phyloP scores from a whole-genome alignment of 2,113 vertebrate species.

The Phasianus colchicus region DNA sequence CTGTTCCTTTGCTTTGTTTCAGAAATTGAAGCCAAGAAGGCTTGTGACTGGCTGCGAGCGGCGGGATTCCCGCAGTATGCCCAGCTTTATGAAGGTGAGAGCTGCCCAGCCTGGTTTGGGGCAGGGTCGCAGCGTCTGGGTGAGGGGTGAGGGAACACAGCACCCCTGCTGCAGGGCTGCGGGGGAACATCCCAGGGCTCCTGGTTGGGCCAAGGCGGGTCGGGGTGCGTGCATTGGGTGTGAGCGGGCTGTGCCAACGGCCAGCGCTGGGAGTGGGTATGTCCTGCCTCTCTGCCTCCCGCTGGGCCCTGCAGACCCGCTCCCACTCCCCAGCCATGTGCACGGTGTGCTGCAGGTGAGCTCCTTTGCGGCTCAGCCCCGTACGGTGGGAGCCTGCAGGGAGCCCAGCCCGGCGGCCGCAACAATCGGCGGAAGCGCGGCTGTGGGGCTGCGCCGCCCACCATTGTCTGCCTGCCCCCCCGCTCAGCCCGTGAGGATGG shows the following conservation, averaged over 20 bases:
- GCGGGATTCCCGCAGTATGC: constrained; percentile 91
- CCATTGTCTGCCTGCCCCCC: constrained; percentile 8
- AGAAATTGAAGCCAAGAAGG: constrained; percentile 87
- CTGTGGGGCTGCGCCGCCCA: not conserved
- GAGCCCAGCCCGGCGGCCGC: not conserved
- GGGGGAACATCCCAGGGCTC: not conserved
- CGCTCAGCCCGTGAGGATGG: too few species aligned
- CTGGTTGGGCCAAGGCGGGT: not conserved
- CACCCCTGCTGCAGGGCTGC: not conserved
- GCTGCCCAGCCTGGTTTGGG: not conserved
- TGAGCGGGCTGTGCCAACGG: not conserved
- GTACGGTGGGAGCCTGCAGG: too few species aligned
- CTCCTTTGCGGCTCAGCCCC: too few species aligned
- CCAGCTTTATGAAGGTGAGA: constrained; percentile 90
- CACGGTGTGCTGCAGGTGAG: too few species aligned
- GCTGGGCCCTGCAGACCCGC: fast-evolving
- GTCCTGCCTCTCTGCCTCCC: fast-evolving
- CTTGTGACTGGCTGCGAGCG: constrained; percentile 88
- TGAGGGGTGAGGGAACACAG: not conserved
- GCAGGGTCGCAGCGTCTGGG: too few species aligned
- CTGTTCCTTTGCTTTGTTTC: constrained; percentile 47
- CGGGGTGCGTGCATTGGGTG: not conserved
- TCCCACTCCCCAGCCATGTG: too few species aligned
- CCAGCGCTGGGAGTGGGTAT: fast-evolving
- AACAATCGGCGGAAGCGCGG: constrained; percentile 78